Percentiles rank a stretch among this genome's conserved stretches.
Conservation (phyloP, 30 jellyfish, hydroid and myxozoan species). For the Turritopsis dohrnii region DNA sequence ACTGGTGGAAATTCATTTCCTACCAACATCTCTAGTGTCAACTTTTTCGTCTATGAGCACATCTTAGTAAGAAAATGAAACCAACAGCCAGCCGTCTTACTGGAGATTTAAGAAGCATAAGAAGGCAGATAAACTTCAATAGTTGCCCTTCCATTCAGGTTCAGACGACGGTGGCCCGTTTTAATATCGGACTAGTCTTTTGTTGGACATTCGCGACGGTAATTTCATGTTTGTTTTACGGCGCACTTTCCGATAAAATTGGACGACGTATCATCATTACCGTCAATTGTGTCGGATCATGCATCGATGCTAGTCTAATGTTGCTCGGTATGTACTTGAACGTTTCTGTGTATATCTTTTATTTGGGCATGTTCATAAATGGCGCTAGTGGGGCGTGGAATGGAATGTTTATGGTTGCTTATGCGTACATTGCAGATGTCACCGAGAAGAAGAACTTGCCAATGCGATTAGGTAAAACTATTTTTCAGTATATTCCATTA, state of each 20-base stretch:
- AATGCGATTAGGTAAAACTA: slow-evolving; percentile 47
- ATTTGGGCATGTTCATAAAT: slow-evolving; percentile 37
- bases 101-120: too few relatives aligned
- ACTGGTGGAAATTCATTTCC: too few relatives aligned
- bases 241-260: slow-evolving; percentile 62
- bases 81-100: too few relatives aligned
- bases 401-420: slow-evolving; percentile 43
- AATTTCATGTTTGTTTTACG: slow-evolving; percentile 43
- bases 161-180: slow-evolving; percentile 27
- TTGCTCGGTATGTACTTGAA: slow-evolving; percentile 40
- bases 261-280: slow-evolving; percentile 63
- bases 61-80: too few relatives aligned
- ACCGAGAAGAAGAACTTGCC: slow-evolving; percentile 49
- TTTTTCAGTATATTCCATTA: background rate
- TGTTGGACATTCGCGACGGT: slow-evolving; percentile 58
- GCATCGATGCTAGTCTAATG: slow-evolving; percentile 27
- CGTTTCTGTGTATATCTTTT: slow-evolving; percentile 38
- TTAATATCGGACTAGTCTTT: slow-evolving; percentile 40
- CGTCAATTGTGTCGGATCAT: slow-evolving; percentile 27
- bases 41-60: too few relatives aligned
- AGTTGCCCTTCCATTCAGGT: too few relatives aligned
- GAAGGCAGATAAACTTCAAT: too few relatives aligned
- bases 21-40: too few relatives aligned
- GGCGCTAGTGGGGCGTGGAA: slow-evolving; percentile 73
- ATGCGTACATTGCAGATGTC: slow-evolving; percentile 70